These are phyloP conservation scores for Vidua macroura DNA, from an alignment of 2,113 vertebrate genomes.

Conservation along the genomic window DNA sequence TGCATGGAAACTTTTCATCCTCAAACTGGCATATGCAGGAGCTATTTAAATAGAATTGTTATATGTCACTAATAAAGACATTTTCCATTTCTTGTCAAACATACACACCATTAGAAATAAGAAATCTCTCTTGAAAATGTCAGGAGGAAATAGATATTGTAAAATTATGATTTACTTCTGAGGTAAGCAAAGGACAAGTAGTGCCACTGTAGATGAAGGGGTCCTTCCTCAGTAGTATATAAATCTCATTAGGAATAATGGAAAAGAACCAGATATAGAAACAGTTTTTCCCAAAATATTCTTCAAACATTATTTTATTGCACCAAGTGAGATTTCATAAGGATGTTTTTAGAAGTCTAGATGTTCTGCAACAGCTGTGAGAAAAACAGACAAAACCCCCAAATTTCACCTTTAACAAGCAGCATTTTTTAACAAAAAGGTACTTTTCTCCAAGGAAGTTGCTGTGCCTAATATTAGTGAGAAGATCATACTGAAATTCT, in stretches of 20 bases:
- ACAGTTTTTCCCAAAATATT: not conserved
- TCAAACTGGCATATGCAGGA: not conserved
- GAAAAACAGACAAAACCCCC: not conserved
- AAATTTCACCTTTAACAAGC: not conserved
- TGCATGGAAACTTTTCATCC: not conserved
- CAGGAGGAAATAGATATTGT: not conserved
- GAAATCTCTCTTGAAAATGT: not conserved
- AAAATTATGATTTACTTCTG: not conserved
- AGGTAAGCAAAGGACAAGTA: not conserved
- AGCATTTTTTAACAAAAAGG: not conserved
- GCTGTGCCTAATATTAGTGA: not conserved
- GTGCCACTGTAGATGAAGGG: not conserved
- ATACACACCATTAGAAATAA: not conserved
- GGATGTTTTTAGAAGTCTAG: not conserved
- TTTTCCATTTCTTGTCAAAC: not conserved
- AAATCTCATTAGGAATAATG: not conserved
- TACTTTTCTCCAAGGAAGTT: not conserved
- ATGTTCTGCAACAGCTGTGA: not conserved
- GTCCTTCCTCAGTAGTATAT: not conserved
- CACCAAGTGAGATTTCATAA: not conserved
- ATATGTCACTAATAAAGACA: not conserved
- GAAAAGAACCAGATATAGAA: not conserved
- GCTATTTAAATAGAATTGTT: not conserved
- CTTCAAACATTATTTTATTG: not conserved
- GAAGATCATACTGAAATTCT: not conserved